Evolutionary conservation across 2,113 vertebrate species (phyloP).

Genomic region (Eublepharis macularius): DNA sequence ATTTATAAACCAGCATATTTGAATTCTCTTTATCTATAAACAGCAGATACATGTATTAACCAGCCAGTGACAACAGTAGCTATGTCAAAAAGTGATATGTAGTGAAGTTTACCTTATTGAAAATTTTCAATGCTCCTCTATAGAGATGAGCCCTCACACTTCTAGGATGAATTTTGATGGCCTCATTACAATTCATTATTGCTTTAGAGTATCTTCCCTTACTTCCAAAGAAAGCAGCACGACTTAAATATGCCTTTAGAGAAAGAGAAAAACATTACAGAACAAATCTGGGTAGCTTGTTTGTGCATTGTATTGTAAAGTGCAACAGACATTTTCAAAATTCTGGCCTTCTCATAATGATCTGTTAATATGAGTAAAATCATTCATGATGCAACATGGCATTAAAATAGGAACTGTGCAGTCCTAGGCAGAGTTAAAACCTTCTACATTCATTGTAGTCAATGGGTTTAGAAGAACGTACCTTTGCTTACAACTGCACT

Average conservation of each 20-base stretch:
- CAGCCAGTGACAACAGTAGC: not conserved
- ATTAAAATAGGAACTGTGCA: not conserved
- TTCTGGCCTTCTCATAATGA: not conserved
- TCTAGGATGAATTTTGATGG: constrained; percentile 74
- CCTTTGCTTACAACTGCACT: no score
- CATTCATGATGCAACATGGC: not conserved
- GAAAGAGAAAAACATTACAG: constrained; percentile 4
- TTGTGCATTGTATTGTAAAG: not conserved
- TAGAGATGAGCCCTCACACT: constrained; percentile 75
- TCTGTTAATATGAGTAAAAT: not conserved
- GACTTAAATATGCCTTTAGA: constrained; percentile 78
- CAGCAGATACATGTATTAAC: not conserved
- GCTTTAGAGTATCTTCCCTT: constrained; percentile 80
- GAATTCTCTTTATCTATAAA: not conserved
- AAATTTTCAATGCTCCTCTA: constrained; percentile 79
- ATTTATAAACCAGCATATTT: not conserved
- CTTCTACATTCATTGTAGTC: no score
- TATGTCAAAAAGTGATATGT: not conserved
- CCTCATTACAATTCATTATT: constrained; percentile 82
- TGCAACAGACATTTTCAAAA: not conserved
- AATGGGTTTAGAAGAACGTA: no score
- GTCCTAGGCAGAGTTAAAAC: no score
- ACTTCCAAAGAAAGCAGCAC: constrained; percentile 75
- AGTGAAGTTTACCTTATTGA: constrained; percentile 68
- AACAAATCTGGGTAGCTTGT: not conserved